Evolutionary conservation across 2,113 vertebrate species (phyloP), one percentile per base, ranked within the genome.

Genomic region (Heliornis fulica): DNA sequence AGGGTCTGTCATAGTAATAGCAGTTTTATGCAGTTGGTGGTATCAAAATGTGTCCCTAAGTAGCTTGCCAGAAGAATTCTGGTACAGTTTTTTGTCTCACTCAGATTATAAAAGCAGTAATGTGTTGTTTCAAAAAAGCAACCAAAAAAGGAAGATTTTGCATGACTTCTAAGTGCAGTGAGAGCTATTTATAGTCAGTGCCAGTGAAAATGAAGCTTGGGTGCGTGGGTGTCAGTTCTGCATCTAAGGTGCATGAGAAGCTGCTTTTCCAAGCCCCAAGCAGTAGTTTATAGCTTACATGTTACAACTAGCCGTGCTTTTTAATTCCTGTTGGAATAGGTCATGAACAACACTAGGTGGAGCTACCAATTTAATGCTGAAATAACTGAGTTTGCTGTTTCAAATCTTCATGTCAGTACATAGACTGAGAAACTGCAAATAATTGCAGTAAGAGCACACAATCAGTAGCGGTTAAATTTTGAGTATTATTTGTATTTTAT

Each of bases 341-440:
- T 19, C 72, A 22, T 32, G 14, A 50, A 2, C 38, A 91, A 84
- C 96, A 71, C 95, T 92, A 97, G 96, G 54, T 95, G 96, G 96
- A 86, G 93, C 86, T 87, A 77, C 64, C 66, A 78, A 34, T 82
- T 83, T 90, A 61, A 18, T 70, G 22, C 64, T 71, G 83, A 69
- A 79, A 41, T 50, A 79, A 32, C 36, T 45, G 19, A 0, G 14
- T 74, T 57, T 72, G 28, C 32, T 79, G 15, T 23, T 15, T 78
- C 53, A 66, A 90, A 75, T 61, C 12, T 56, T 34, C 0, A 0
- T 31, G 29, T 56, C 65, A 32, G 11, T 40, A 19, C 31, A 25
- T 20, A 29, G 50, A 20, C 32, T 79, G 40, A 77, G 50, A 83
- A 95, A 71, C 68, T 68, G 48, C 78, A 71, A 84, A 45, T 78